These are phyloP conservation scores for Pithecia hirsuta DNA, from an alignment of 2,797 vertebrate genomes.

Conservation along the genomic window DNA sequence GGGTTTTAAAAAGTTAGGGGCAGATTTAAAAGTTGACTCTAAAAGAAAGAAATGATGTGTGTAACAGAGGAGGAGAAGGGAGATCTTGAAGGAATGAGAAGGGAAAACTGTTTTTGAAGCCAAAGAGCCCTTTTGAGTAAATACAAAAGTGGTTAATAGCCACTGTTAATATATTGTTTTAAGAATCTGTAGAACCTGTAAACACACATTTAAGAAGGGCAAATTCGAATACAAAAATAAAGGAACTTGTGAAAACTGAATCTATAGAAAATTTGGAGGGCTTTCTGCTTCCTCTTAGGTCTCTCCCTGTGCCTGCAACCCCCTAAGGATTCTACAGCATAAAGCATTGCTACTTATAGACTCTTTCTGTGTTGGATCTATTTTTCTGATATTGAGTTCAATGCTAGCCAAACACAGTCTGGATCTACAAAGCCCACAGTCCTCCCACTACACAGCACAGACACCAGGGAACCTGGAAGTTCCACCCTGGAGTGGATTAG, in stretches of 20 bases:
- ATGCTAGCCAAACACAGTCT: background rate
- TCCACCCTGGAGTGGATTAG: slow-evolving; percentile 54
- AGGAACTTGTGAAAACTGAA: slow-evolving; percentile 8
- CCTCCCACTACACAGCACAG: background rate
- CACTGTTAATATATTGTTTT: background rate
- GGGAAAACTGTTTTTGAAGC: background rate
- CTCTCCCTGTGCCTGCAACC: background rate
- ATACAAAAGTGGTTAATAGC: background rate
- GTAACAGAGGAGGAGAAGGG: background rate
- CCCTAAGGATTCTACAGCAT: background rate
- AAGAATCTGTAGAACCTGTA: slow-evolving; percentile 14
- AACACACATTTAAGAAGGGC: slow-evolving; percentile 26
- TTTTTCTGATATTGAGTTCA: background rate
- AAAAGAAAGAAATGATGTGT: background rate
- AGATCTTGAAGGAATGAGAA: background rate
- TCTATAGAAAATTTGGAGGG: background rate
- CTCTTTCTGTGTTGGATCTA: background rate
- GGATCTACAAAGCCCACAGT: background rate
- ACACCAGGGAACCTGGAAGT: slow-evolving; percentile 64
- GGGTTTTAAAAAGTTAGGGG: slow-evolving; percentile 59
- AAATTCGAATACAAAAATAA: background rate
- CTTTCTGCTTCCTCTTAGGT: background rate
- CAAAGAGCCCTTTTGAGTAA: slow-evolving; percentile 25
- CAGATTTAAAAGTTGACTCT: slow-evolving; percentile 42
- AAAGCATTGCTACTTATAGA: background rate